Base-by-base conservation (phyloP, 1,140 invertebrate genomes). In the Armadillidium nasatum region DNA sequence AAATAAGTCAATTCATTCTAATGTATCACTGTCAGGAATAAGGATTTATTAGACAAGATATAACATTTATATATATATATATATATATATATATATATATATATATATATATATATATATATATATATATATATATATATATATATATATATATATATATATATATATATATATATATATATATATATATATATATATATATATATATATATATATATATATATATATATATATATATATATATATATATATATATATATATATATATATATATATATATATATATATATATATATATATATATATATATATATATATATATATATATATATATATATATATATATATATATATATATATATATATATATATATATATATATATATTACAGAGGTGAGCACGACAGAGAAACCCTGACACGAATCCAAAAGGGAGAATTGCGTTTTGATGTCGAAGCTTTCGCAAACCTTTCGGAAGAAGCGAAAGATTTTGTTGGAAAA, bases 401-500 rank as follows among this genome's bases (percentile, higher is more conserved):
- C 81, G 95, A 97, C 83, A 87, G 90, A 44, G 95, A 98, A 84
- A 98, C 96, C 0, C 84, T 98, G 21, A 90, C 88, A 4, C 92
- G 89, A 82, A 90, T 94, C 71, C 88, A 89, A 76, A 88, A 87
- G 69, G 87, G 86, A 10, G 84, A 86, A 66, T 85, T 86, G 76
- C 82, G 83, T 60, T 85, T 88, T 76, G 83, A 83, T 19, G 79
- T 84, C 60, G 82, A 85, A 15, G 82, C 84, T 7, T 86, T 87
- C 75, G 50, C 73, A 23, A 78, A 90, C 44, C 90, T 96, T 72
- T 94, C 93, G 13, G 85, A 87, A 0, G 93, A 96, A 82, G 93
- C 89, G 4, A 90, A 90, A 81, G 94, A 97, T 85, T 98, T 98
- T 83, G 91, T 98, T 71, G 87, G 87, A n/a, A 91, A 89, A 71